Percentiles rank a stretch among this genome's conserved stretches.
These are phyloP conservation scores for Oophaga pumilio DNA, from an alignment of 2,113 vertebrate genomes.

Conservation along the genomic window DNA sequence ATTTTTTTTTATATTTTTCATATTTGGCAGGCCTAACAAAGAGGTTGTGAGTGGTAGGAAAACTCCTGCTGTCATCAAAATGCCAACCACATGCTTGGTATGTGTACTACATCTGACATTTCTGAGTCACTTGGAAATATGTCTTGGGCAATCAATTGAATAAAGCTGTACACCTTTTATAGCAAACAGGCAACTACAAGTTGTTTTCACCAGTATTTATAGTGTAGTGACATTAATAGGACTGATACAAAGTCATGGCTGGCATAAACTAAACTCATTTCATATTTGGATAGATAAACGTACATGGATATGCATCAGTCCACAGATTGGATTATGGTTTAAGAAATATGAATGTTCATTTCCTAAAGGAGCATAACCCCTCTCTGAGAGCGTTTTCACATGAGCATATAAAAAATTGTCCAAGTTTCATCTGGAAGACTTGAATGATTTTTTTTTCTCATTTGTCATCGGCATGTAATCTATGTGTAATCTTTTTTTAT, in stretches of 20 bases:
- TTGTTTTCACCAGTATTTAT: no score
- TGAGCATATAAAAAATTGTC: no score
- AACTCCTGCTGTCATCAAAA: constrained; percentile 77
- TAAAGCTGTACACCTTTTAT: constrained; percentile 3
- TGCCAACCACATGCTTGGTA: constrained; percentile 74
- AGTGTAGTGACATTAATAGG: neutral
- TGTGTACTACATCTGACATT: constrained; percentile 78
- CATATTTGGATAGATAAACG: neutral
- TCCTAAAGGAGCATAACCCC: neutral
- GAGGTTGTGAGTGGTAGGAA: constrained; percentile 72
- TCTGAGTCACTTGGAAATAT: constrained; percentile 73
- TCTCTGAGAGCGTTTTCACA: neutral
- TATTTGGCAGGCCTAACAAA: constrained; percentile 73
- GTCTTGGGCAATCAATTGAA: constrained; percentile 53
- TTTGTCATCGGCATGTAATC: no score
- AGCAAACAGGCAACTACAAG: neutral
- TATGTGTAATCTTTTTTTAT: no score
- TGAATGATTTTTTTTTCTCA: no score
- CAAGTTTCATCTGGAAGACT: no score
- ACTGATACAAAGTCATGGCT: neutral
- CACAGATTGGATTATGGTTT: no score
- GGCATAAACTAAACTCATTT: neutral
- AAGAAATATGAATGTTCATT: neutral
- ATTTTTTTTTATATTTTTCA: constrained; percentile 64
- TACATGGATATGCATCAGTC: neutral